A percentile compares a stretch with the other conserved stretches of the same genome.
Evolutionary conservation across 2,797 vertebrate species (phyloP).

Genomic region (Gastrophryne carolinensis): DNA sequence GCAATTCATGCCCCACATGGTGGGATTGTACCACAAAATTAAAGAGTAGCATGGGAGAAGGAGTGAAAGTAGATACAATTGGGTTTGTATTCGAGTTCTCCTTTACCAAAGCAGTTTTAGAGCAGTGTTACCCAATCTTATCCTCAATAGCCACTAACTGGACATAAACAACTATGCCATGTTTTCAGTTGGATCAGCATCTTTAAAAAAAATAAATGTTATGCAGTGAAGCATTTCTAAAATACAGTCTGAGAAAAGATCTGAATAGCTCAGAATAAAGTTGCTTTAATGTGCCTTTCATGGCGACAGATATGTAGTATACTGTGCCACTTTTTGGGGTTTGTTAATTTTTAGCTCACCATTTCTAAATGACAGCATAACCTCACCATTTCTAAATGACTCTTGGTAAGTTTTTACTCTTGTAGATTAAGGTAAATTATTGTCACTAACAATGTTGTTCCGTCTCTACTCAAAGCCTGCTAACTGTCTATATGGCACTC

Average conservation of each 20-base stretch:
- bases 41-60: no score
- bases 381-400: not conserved
- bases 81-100: no score
- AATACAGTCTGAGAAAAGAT: not conserved
- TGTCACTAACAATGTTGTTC: constrained; percentile 19
- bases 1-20: no score
- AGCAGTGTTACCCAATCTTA: no score
- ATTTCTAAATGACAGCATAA: not conserved
- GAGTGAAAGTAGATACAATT: no score
- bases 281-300: no score
- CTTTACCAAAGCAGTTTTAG: no score
- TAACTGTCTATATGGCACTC: not conserved
- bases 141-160: no score
- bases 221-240: not conserved
- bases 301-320: not conserved
- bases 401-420: not conserved
- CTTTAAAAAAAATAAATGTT: not conserved
- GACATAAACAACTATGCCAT: no score
- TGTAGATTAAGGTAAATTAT: not conserved
- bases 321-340: not conserved
- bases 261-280: no score
- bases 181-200: not conserved
- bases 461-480: not conserved
- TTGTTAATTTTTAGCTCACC: not conserved
- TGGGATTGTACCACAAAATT: no score